Conservation (phyloP, 2,888 invertebrate species). For the Pediacus dermestoides region DNA sequence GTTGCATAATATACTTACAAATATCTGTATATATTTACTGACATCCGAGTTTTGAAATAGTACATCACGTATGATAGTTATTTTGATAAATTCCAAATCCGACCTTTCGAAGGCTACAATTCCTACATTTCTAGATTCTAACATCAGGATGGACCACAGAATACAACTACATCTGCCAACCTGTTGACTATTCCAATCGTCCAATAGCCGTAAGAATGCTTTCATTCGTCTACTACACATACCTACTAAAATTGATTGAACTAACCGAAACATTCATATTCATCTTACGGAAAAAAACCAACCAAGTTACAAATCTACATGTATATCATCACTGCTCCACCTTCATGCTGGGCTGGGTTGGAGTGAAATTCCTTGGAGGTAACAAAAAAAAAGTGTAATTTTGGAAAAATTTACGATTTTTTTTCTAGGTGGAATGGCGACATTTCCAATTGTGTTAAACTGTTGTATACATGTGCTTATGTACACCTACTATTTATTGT, state of each 20-base stretch:
- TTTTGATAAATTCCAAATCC: too few relatives aligned
- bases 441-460: slow-evolving; percentile 65
- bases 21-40: too few relatives aligned
- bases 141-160: slow-evolving; percentile 65
- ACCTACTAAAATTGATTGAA: slow-evolving; percentile 63
- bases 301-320: slow-evolving; percentile 69
- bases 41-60: too few relatives aligned
- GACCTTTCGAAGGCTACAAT: too few relatives aligned
- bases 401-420: slow-evolving; percentile 10
- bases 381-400: slow-evolving; percentile 22
- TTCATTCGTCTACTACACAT: slow-evolving; percentile 55
- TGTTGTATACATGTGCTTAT: slow-evolving; percentile 69
- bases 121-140: slow-evolving; percentile 55
- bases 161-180: slow-evolving; percentile 63
- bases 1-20: too few relatives aligned
- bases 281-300: slow-evolving; percentile 65
- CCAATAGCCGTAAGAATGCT: slow-evolving; percentile 58
- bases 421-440: slow-evolving; percentile 61
- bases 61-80: too few relatives aligned
- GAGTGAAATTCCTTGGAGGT: slow-evolving; percentile 66
- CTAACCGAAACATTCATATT: slow-evolving; percentile 70
- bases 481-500: slow-evolving; percentile 70
- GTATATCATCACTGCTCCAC: slow-evolving; percentile 70
- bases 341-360: slow-evolving; percentile 58
- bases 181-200: slow-evolving; percentile 66